A percentile compares a stretch with the other conserved stretches of the same genome.
phyloP scores from a whole-genome alignment of 2,113 vertebrate genomes.

The Indicator maculatus region DNA sequence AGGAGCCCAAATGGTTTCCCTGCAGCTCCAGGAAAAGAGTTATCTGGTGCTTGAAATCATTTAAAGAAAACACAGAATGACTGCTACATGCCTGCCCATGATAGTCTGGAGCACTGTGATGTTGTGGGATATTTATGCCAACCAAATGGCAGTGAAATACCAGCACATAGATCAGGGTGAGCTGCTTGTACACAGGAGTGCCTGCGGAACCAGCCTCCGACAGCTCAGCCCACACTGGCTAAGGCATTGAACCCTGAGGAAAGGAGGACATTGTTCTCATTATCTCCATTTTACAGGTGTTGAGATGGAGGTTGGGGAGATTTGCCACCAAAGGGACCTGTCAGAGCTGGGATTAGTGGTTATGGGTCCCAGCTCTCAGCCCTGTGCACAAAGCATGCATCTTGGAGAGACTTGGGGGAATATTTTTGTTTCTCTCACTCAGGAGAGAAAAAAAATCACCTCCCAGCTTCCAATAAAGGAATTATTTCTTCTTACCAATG shows the following conservation, averaged over 20 bases:
- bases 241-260: accelerated
- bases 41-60: constrained; percentile 22
- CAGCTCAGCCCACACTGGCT: accelerated
- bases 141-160: constrained; percentile 24
- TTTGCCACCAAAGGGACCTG: background rate
- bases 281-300: background rate
- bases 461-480: background rate
- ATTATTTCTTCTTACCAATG: background rate
- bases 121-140: constrained; percentile 13
- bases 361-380: background rate
- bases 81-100: background rate
- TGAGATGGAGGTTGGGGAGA: background rate
- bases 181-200: background rate
- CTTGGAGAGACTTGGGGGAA: background rate
- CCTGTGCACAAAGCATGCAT: background rate
- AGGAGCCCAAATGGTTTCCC: constrained; percentile 53
- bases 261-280: background rate
- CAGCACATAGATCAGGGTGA: background rate
- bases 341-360: background rate
- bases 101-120: background rate
- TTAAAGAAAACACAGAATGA: constrained; percentile 59
- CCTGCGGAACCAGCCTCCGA: accelerated
- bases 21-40: constrained; percentile 30
- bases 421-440: background rate
- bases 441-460: background rate